These are phyloP conservation scores for Pandemis heparana DNA, from an alignment of 2,888 invertebrate genomes.

Conservation along the genomic window DNA sequence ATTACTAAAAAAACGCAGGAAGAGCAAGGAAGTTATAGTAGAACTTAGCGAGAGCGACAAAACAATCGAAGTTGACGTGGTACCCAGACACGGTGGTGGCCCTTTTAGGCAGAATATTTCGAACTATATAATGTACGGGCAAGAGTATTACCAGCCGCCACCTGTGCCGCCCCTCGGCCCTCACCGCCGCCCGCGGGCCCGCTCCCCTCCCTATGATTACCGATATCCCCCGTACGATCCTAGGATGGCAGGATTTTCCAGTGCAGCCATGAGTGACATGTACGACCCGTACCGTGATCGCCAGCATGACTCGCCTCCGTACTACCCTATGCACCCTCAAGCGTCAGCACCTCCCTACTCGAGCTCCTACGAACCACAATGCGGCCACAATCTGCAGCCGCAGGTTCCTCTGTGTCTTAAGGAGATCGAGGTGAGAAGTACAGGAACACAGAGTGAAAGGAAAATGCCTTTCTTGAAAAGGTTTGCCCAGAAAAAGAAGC, in stretches of 20 bases:
- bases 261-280: conserved; percentile 20
- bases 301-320: conserved; percentile 41
- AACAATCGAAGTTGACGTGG: conserved; percentile 56
- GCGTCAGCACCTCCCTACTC: conserved; percentile 50
- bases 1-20: conserved; percentile 58
- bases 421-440: conserved; percentile 78
- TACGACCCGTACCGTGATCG: conserved; percentile 38
- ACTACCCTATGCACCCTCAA: conserved; percentile 49
- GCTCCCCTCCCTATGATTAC: conserved; percentile 46
- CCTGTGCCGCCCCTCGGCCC: conserved; percentile 48
- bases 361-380: conserved; percentile 47
- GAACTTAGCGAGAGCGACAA: conserved; percentile 69
- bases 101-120: conserved; percentile 68
- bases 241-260: background rate
- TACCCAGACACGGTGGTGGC: conserved; percentile 49
- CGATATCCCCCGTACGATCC: conserved; percentile 45
- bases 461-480: conserved; percentile 69
- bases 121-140: conserved; percentile 68
- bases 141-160: conserved; percentile 64
- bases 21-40: conserved; percentile 65
- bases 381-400: conserved; percentile 52
- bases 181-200: conserved; percentile 40
- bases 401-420: conserved; percentile 73
- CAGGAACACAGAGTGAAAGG: conserved; percentile 73
- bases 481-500: conserved; percentile 62